Evolutionary conservation across 2,888 invertebrate genomes (phyloP).

Genomic region (Rhynchonema sp.): DNA sequence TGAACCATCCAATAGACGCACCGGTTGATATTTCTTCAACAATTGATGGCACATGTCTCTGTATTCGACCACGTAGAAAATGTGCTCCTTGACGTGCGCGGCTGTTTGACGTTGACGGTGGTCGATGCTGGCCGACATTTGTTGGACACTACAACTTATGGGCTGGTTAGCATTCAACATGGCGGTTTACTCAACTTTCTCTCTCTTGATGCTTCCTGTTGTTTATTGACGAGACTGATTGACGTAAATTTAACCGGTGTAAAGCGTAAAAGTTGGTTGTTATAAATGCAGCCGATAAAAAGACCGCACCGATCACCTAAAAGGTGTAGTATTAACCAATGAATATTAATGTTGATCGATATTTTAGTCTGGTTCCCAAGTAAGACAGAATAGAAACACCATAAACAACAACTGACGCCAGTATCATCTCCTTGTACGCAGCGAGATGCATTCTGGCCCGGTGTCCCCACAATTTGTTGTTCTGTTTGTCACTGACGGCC

Average conservation of each 20-base stretch:
- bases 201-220: too few relatives aligned
- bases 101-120: background rate
- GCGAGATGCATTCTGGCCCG: background rate
- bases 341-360: too few relatives aligned
- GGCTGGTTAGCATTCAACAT: too few relatives aligned
- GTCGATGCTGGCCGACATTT: background rate
- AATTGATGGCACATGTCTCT: constrained; percentile 28
- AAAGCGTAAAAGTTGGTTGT: too few relatives aligned
- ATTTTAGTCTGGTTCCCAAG: too few relatives aligned
- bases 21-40: constrained; percentile 19
- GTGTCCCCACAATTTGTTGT: background rate
- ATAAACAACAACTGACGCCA: background rate
- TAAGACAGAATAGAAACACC: background rate
- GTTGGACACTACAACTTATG: background rate
- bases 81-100: constrained; percentile 10
- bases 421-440: background rate
- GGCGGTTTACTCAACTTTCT: too few relatives aligned
- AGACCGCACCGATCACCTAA: too few relatives aligned
- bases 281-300: too few relatives aligned
- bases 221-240: too few relatives aligned
- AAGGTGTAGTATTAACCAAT: too few relatives aligned
- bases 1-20: background rate
- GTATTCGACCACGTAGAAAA: constrained; percentile 33
- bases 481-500: background rate
- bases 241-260: too few relatives aligned